Evolutionary conservation across 92 coral and sea anemone genomes (phyloP), one percentile per base, ranked within the genome.

Genomic region (Isaurus tuberculatus): DNA sequence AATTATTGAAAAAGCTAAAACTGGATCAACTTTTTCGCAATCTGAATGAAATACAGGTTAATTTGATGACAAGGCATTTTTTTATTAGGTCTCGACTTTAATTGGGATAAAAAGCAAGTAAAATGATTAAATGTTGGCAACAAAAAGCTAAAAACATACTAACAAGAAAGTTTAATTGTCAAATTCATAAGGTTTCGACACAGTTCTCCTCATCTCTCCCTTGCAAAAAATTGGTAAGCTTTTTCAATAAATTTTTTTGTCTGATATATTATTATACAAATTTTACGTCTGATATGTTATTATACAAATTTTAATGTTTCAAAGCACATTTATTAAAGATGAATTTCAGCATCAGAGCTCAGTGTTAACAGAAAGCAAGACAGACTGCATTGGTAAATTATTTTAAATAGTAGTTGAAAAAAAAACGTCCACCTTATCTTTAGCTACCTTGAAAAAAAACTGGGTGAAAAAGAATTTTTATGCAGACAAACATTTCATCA

Each of bases 361-460:
- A 44, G 51, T 44, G 51, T 44, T 44, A 44, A 44, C 51, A 51
- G 26, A 51, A 51, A 51, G 60, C 60, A 51, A 51, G 60, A 51
- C 60, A 51, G 60, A 51, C 60, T 51, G 60, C 60, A 51, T 51
- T 14, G 60, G n/a, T 9, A 51, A 51, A 51, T 51, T 80, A 66
- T 31, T 32, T 80, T 22, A 83, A 46, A 71, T 23, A 83, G 55
- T 83, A 70, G 20, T 51, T 70, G n/a, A 70, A 70, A 83, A 29
- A 70, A 31, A 83, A 70, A n/a, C 11, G 20, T 83, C 86, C 9
- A 83, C 86, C 27, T 25, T 69, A 51, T 83, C 86, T 70, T 70
- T 83, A 23, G 53, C 57, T 9, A 70, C 70, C 42, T 83, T 49
- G 57, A 83, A n/a, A 83, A 83, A 83, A 83, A 28, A 30, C 32